Percentiles rank a stretch among this genome's conserved stretches.
These are phyloP conservation scores for Chinchilla lanigera DNA, from an alignment of 2,113 vertebrate species.

Conservation along the genomic window DNA sequence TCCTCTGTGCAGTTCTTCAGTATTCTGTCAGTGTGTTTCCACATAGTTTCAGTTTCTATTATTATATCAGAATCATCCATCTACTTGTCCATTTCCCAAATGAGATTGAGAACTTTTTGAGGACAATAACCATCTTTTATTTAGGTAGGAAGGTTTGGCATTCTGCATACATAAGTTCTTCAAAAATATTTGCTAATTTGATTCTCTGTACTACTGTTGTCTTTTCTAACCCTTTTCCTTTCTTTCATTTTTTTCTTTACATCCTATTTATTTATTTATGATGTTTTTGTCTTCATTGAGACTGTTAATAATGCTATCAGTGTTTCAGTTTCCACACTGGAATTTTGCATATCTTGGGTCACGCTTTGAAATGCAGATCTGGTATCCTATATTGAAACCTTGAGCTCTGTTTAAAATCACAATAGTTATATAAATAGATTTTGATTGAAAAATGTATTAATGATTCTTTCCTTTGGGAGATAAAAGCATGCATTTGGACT, in stretches of 20 bases:
- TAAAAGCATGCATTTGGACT: slow-evolving; percentile 50
- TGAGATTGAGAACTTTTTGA: neutral
- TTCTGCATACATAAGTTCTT: neutral
- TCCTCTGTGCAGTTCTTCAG: neutral
- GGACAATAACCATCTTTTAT: neutral
- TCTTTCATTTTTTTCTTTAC: neutral
- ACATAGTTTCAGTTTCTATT: neutral
- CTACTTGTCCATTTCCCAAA: neutral
- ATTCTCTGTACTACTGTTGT: neutral
- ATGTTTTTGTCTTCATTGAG: neutral
- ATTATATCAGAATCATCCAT: neutral
- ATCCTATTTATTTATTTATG: neutral
- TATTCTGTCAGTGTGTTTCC: neutral
- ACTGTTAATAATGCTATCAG: neutral
- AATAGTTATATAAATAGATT: slow-evolving; percentile 57
- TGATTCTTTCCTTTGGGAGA: slow-evolving; percentile 37
- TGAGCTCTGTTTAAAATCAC: slow-evolving; percentile 37
- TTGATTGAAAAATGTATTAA: slow-evolving; percentile 62
- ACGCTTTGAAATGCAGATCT: slow-evolving; percentile 33
- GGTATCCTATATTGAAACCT: neutral
- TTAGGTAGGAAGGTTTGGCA: neutral
- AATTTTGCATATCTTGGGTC: slow-evolving; percentile 7
- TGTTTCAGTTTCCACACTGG: slow-evolving; percentile 41
- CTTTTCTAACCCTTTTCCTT: neutral
- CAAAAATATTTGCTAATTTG: neutral